Percentiles rank a stretch among this genome's conserved stretches.
These are phyloP conservation scores for Heteropelma amictum DNA, from an alignment of 2,888 invertebrate species.

Conservation along the genomic window DNA sequence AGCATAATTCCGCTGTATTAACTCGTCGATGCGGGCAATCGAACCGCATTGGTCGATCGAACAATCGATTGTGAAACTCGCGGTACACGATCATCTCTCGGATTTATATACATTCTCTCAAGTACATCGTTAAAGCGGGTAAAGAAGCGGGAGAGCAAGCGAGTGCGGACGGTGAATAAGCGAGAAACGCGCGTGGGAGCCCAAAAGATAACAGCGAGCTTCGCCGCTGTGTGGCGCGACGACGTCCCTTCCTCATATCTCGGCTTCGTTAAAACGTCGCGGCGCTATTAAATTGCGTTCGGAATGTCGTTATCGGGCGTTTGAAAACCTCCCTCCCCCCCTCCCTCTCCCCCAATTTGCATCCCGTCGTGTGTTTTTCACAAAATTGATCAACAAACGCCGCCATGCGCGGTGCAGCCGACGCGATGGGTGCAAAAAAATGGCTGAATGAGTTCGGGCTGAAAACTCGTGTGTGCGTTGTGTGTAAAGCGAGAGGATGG, in stretches of 20 bases:
- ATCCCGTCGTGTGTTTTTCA: not conserved
- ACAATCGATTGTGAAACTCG: no score
- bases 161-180: not conserved
- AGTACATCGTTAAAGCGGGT: no score
- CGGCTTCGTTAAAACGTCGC: conserved; percentile 49
- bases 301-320: conserved; percentile 49
- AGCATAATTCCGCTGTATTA: no score
- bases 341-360: not conserved
- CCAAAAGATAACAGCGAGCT: conserved; percentile 32
- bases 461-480: conserved; percentile 36
- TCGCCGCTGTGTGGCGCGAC: no score
- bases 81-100: no score
- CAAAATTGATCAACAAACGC: conserved; percentile 21
- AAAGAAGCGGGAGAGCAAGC: not conserved
- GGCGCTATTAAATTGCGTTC: conserved; percentile 47
- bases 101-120: no score
- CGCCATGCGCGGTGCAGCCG: no score
- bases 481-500: conserved; percentile 54
- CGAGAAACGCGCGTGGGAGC: conserved; percentile 54
- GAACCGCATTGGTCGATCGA: no score
- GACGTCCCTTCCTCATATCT: conserved; percentile 51
- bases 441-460: conserved; percentile 37
- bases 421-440: conserved; percentile 46
- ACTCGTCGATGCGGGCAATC: no score
- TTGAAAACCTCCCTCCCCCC: conserved; percentile 40